Evolutionary conservation across 2,888 invertebrate species (phyloP).

Genomic region (Electrophaes corylata): DNA sequence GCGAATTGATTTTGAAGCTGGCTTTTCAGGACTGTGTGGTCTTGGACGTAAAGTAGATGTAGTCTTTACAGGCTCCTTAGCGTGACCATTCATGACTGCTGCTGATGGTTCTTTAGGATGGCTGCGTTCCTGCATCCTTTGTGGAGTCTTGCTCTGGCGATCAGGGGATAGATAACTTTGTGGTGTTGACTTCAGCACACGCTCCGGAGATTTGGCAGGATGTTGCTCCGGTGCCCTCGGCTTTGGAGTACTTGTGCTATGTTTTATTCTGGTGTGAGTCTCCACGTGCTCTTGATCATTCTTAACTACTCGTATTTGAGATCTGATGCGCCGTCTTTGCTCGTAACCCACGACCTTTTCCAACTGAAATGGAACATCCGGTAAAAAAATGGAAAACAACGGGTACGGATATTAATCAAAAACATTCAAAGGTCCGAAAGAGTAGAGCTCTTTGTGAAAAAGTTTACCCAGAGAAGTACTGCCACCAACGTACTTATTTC

Average conservation of each 20-base stretch:
- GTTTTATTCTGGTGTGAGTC: conserved; percentile 55
- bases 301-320: conserved; percentile 90
- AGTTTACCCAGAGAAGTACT: too few relatives aligned
- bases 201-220: conserved; percentile 52
- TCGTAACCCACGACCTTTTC: conserved; percentile 91
- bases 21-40: conserved; percentile 65
- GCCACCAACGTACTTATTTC: too few relatives aligned
- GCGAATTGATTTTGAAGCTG: conserved; percentile 48
- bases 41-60: conserved; percentile 48
- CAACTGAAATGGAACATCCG: conserved; percentile 79
- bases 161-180: conserved; percentile 59
- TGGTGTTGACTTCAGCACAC: conserved; percentile 44
- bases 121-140: conserved; percentile 41
- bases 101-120: conserved; percentile 46
- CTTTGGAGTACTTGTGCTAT: conserved; percentile 48
- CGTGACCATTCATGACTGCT: conserved; percentile 56
- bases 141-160: conserved; percentile 47
- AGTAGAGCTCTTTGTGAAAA: too few relatives aligned
- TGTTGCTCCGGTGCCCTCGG: conserved; percentile 56
- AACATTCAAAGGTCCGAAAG: conserved; percentile 46
- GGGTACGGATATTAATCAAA: conserved; percentile 37
- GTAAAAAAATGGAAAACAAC: conserved; percentile 44
- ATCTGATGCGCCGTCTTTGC: conserved; percentile 89
- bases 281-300: conserved; percentile 78
- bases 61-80: conserved; percentile 52